phyloP scores from a whole-genome alignment of 2,113 vertebrate species.

The Origma solitaria region DNA sequence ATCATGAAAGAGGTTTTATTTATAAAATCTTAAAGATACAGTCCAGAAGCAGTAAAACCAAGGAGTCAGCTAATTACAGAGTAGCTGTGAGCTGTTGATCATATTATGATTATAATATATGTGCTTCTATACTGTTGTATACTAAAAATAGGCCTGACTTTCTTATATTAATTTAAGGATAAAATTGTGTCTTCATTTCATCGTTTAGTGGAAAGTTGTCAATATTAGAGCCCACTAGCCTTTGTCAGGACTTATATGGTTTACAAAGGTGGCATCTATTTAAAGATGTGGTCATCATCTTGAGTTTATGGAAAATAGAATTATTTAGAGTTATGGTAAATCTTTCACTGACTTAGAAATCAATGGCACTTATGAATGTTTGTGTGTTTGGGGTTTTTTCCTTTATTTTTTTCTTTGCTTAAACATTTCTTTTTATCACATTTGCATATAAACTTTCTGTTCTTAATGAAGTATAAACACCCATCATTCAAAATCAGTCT shows the following conservation, averaged over 20 bases:
- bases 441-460: background rate
- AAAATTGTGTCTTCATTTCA: background rate
- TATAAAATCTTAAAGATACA: background rate
- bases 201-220: background rate
- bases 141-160: background rate
- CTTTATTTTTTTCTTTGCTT: background rate
- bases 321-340: background rate
- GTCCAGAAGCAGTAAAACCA: background rate
- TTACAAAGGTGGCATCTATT: background rate
- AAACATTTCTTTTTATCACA: background rate
- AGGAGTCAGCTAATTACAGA: background rate
- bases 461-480: background rate
- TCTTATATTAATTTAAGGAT: background rate
- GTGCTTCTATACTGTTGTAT: background rate
- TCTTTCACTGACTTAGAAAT: background rate
- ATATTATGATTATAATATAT: background rate
- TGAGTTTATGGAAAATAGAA: background rate
- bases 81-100: background rate
- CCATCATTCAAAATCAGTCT: background rate
- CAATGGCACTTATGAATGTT: background rate
- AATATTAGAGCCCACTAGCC: background rate
- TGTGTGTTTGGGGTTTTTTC: fast-evolving
- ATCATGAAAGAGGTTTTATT: background rate
- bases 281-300: background rate
- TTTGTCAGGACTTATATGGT: background rate